These are phyloP conservation scores for Fulmarus glacialis DNA, from an alignment of 2,113 vertebrate genomes.

Conservation along the genomic window DNA sequence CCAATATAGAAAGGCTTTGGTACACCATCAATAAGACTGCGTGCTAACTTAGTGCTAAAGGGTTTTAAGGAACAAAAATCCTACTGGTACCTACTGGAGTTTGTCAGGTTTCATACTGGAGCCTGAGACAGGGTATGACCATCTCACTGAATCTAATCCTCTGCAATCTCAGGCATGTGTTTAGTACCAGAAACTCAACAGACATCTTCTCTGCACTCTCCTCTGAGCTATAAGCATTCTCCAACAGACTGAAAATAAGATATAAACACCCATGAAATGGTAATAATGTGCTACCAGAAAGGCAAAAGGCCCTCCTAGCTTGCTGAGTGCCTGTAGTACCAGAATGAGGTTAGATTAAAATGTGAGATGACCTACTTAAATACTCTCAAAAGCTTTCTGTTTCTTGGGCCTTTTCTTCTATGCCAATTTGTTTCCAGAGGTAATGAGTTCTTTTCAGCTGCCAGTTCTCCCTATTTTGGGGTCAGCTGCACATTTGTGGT, in stretches of 20 bases:
- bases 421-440: not conserved
- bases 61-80: not conserved
- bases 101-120: not conserved
- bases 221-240: not conserved
- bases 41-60: not conserved
- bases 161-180: not conserved
- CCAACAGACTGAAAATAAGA: not conserved
- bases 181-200: not conserved
- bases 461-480: not conserved
- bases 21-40: not conserved
- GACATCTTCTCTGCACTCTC: accelerated
- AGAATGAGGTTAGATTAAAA: not conserved
- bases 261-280: not conserved
- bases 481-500: not conserved
- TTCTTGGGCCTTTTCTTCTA: not conserved
- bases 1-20: not conserved
- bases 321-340: not conserved
- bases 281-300: not conserved
- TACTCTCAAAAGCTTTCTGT: not conserved
- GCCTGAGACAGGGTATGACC: not conserved
- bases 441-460: not conserved
- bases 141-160: not conserved
- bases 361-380: not conserved
- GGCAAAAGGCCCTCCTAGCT: not conserved
- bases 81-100: not conserved